Base-by-base conservation (phyloP, 2,888 invertebrate species). In the Troglohyphantes excavatus region DNA sequence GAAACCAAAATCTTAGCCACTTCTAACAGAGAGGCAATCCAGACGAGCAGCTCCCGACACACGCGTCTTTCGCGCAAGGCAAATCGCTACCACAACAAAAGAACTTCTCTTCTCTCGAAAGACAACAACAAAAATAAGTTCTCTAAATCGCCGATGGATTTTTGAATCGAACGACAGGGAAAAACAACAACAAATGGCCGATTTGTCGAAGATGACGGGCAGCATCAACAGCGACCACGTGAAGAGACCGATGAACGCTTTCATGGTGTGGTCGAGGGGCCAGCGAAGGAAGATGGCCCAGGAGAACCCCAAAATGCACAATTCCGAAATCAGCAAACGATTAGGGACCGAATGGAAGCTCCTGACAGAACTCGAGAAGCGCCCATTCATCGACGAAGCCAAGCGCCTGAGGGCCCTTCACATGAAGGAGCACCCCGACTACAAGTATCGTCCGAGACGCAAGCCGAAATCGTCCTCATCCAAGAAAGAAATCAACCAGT, bases 281-380 rank as follows among this genome's bases (percentile, higher is more conserved):
- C 99, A 99, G 93, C 95, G 99, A 82, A 95, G 99, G 93, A 99
- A 99, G 94, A 99, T 99, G 98, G 99, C 99, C 0, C 98, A 98
- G 91, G 99, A 99, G 92, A 99, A 99, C 93, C 99, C 99, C 0
- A 99, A 99, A 95, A 99, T 99, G 99, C 99, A 99, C 94, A 99
- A 99, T 93, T 98, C 98, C 0, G 99, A 99, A 94, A 99, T 99
- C 93, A 97, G 97, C 27, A 99, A 99, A 94, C 95, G 99, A 81
- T 95, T 99, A 89, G 99, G 99, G 23, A 98, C 98, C 72, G 99
- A 99, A 94, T 99, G 99, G 99, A 99, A 99, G 94, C 95, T 98
- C 91, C 95, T 99, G 91, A 97, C 97, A 91, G 99, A 99, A 93
- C 95, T 96, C 0, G 99, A 99, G 93, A 99, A 99, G 93, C 95